Percentiles rank a stretch among this genome's conserved stretches.
phyloP scores from a whole-genome alignment of 2,113 vertebrate species.

The Anolis carolinensis region DNA sequence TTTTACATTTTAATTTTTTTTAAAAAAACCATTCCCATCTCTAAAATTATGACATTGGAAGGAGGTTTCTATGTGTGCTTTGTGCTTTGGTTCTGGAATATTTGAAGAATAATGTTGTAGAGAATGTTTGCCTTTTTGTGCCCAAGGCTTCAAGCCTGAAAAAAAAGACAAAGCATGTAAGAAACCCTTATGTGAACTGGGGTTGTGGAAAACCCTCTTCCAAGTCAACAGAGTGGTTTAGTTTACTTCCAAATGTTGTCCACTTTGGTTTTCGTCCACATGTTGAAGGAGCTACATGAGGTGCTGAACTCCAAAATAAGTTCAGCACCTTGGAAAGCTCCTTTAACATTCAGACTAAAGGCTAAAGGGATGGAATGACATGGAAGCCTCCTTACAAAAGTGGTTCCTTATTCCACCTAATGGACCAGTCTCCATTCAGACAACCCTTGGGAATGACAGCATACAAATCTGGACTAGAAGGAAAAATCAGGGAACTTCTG shows the following conservation, averaged over 20 bases:
- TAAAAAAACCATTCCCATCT: not conserved
- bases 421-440: not conserved
- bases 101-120: not conserved
- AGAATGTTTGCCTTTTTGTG: not conserved
- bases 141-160: not conserved
- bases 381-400: no score
- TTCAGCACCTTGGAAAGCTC: no score
- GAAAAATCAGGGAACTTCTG: not conserved
- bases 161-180: no score
- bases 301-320: no score
- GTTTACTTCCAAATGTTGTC: no score
- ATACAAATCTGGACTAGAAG: not conserved
- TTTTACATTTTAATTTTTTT: slow-evolving; percentile 2
- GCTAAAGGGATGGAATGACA: no score
- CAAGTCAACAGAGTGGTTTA: no score
- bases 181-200: no score
- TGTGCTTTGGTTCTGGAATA: not conserved
- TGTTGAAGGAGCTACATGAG: no score
- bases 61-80: not conserved
- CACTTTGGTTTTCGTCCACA: no score
- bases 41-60: not conserved
- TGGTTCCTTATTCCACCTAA: not conserved
- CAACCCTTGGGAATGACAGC: not conserved
- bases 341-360: no score
- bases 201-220: not conserved